phyloP scores from a whole-genome alignment of 2,113 vertebrate genomes.

The Acrocephalus arundinaceus region DNA sequence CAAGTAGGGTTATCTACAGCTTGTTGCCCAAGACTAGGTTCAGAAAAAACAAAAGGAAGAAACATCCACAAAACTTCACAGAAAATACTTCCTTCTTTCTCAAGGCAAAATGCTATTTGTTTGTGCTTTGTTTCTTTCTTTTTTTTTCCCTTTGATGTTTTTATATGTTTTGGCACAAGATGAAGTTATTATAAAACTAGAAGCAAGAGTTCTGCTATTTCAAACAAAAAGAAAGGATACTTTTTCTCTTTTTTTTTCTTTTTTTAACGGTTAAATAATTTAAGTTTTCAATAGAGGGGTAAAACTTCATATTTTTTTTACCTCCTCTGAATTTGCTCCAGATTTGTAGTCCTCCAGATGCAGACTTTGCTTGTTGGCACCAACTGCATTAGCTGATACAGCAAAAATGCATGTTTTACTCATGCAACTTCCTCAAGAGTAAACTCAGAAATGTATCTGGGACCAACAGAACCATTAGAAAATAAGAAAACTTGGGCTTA shows the following conservation, averaged over 20 bases:
- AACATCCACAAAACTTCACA: background rate
- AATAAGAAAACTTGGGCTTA: background rate
- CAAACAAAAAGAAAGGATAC: background rate
- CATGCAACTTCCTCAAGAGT: background rate
- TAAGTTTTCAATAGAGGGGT: background rate
- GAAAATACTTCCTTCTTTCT: background rate
- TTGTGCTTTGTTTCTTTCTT: fast-evolving
- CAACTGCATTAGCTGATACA: background rate
- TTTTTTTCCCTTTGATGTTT: background rate
- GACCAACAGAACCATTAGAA: background rate
- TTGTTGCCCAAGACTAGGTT: background rate
- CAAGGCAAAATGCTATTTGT: fast-evolving
- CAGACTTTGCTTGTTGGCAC: background rate
- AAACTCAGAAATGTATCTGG: background rate
- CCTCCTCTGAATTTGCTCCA: background rate
- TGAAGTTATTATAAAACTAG: background rate
- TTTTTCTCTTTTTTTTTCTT: no score
- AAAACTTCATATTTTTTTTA: background rate
- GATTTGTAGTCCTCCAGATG: background rate
- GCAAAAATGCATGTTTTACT: background rate
- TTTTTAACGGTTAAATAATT: background rate
- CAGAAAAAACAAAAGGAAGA: background rate
- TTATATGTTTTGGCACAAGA: background rate
- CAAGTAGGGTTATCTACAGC: background rate
- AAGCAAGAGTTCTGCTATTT: background rate